Evolutionary conservation across 1,140 invertebrate species (phyloP).

Genomic region (Phocides pigmalion): DNA sequence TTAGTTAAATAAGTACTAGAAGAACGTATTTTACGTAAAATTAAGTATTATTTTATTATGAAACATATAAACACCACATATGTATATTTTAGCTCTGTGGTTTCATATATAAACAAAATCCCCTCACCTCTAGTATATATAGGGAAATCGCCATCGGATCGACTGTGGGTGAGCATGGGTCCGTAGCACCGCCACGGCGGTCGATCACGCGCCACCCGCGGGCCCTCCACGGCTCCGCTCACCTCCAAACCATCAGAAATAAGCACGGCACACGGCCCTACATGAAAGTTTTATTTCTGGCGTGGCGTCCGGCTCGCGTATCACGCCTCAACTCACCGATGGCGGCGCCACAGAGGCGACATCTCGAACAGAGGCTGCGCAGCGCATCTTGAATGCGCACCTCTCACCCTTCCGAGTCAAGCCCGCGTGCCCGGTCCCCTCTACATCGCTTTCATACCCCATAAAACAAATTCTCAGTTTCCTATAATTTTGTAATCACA

Average conservation of each 20-base stretch:
- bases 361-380: conserved; percentile 69
- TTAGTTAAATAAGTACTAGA: neutral
- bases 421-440: conserved; percentile 40
- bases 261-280: conserved; percentile 61
- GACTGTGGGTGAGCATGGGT: conserved; percentile 90
- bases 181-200: conserved; percentile 84
- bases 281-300: conserved; percentile 50
- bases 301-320: conserved; percentile 55
- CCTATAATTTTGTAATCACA: too few species aligned
- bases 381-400: conserved; percentile 72
- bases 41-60: neutral
- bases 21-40: neutral
- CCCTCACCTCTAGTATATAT: conserved; percentile 86
- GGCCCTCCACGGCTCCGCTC: conserved; percentile 78
- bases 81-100: neutral
- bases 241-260: conserved; percentile 67
- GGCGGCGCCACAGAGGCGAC: conserved; percentile 65
- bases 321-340: conserved; percentile 60
- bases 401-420: conserved; percentile 56
- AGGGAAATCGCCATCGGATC: conserved; percentile 92
- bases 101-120: conserved; percentile 23
- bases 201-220: conserved; percentile 69
- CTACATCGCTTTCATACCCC: conserved; percentile 24
- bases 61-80: conserved; percentile 36
- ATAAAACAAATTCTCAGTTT: conserved; percentile 14